Evolutionary conservation across 2,888 invertebrate species (phyloP), one percentile per base, ranked within the genome.

Genomic region (Eulithis prunata): DNA sequence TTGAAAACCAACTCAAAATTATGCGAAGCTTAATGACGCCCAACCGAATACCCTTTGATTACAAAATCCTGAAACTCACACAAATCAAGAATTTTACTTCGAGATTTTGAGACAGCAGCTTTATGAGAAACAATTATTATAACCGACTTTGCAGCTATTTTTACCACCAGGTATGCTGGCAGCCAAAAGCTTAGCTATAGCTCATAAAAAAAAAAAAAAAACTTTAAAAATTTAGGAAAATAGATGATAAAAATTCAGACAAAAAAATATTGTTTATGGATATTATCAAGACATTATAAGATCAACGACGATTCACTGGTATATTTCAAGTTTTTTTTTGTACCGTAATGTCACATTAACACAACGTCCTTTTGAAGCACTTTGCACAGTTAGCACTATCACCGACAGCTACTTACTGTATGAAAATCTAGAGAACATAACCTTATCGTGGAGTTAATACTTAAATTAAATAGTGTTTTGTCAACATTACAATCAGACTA

Each of bases 381-480:
- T 41, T 32, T 6, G 32, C 32, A 32, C 32, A 21, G 21, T 32
- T 32, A 3, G 8, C 38, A 79, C 80, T 77, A 74, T 71, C 74
- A 74, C 71, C 74, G 75, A 21, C 53, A 59, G 65, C 66, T 66
- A 62, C 63, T 69, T 73, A 71, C 69, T 72, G 62, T 62, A 63
- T 72, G 60, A 58, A 49, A 11, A 52, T 47, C 59, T 41, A 49
- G 61, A 63, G 75, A 78, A 75, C 57, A 62, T 80, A 80, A 83
- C 85, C 73, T 88, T 86, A 85, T 77, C 64, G 57, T 28, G 83
- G 62, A 69, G 84, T 75, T 66, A 65, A 61, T 66, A 56, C 32
- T 52, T 13, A 52, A 58, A 56, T 14, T 55, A 21, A 51, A 58
- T 53, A 49, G 57, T 52, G 41, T 63, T 54, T 60, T 38, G 57